phyloP scores from a whole-genome alignment of 1,140 invertebrate species.

The Calosoma granatense region DNA sequence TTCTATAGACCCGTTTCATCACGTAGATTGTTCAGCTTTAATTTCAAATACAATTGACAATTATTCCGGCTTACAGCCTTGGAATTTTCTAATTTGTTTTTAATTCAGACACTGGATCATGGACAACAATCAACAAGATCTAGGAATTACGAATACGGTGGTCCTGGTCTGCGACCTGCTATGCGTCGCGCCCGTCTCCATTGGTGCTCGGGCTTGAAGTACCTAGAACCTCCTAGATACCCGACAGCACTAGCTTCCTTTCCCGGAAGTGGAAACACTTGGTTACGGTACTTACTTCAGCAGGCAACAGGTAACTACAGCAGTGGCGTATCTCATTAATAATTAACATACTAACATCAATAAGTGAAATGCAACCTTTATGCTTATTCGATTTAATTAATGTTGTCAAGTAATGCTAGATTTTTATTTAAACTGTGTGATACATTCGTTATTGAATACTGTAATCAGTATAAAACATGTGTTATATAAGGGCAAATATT shows the following conservation, averaged over 20 bases:
- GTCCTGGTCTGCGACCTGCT: conserved; percentile 21
- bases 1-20: too few relatives aligned
- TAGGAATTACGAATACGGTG: conserved; percentile 22
- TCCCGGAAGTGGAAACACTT: conserved; percentile 72
- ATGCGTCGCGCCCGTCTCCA: conserved; percentile 32
- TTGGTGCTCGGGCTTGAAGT: conserved; percentile 40
- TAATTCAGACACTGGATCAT: conserved; percentile 14
- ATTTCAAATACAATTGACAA: conserved; percentile 9
- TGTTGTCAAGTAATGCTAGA: too few relatives aligned
- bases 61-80: not conserved
- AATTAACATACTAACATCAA: too few relatives aligned
- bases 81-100: not conserved
- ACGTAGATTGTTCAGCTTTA: not conserved
- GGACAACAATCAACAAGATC: conserved; percentile 16
- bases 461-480: too few relatives aligned
- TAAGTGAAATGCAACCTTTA: too few relatives aligned
- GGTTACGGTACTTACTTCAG: conserved; percentile 66
- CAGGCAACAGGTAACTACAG: conserved; percentile 65
- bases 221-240: conserved; percentile 28
- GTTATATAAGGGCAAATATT: too few relatives aligned
- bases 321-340: too few relatives aligned
- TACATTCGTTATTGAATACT: too few relatives aligned
- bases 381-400: too few relatives aligned
- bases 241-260: conserved; percentile 58
- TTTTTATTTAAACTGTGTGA: too few relatives aligned